These are phyloP conservation scores for Ips nitidus DNA, from an alignment of 1,140 invertebrate genomes.

Conservation along the genomic window DNA sequence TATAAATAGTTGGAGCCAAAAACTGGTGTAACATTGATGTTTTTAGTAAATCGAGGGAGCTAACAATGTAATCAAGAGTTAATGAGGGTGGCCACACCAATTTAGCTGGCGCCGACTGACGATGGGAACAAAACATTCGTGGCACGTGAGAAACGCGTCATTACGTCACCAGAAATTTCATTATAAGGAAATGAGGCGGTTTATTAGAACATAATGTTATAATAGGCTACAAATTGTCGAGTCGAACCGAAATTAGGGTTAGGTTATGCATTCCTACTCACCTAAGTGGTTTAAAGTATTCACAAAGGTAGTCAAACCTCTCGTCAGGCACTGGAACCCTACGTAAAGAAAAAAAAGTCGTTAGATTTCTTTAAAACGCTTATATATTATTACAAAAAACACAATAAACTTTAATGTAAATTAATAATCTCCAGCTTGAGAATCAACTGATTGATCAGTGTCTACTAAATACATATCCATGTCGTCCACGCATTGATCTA, in stretches of 20 bases:
- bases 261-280: conserved; percentile 54
- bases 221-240: neutral
- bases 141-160: conserved; percentile 35
- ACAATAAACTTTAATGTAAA: neutral
- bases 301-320: conserved; percentile 90
- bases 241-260: neutral
- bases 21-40: conserved; percentile 11
- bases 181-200: conserved; percentile 2
- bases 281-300: conserved; percentile 94
- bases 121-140: conserved; percentile 38
- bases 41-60: conserved; percentile 10
- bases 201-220: neutral
- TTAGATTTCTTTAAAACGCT: conserved; percentile 14
- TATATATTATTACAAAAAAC: neutral
- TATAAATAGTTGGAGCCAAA: neutral
- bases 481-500: conserved; percentile 35
- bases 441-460: neutral
- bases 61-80: conserved; percentile 36
- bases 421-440: neutral
- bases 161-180: conserved; percentile 26
- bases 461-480: conserved; percentile 22
- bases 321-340: conserved; percentile 97
- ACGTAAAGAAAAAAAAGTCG: conserved; percentile 67
- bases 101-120: conserved; percentile 41
- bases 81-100: conserved; percentile 41